Conservation (phyloP, 2,113 vertebrate genomes). For the Myiozetetes cayanensis region DNA sequence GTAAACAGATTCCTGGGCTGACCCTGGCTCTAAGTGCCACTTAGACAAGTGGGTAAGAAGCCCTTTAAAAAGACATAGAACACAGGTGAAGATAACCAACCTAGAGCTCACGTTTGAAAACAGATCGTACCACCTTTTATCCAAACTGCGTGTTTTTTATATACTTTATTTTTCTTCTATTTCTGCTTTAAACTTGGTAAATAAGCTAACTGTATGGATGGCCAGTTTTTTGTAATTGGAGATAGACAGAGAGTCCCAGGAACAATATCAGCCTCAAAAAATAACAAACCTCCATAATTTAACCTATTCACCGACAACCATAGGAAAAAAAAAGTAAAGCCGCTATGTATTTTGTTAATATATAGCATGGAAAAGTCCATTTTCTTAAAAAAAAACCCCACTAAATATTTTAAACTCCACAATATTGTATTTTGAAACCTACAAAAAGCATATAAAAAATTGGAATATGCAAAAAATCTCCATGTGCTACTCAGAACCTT, state of each 20-base stretch:
- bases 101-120: neutral
- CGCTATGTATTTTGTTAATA: neutral
- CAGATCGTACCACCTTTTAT: neutral
- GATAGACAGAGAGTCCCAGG: neutral
- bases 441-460: neutral
- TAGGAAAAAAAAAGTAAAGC: neutral
- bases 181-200: constrained; percentile 14
- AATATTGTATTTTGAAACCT: neutral
- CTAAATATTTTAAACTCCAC: neutral
- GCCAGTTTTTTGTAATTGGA: constrained; percentile 2
- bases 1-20: neutral
- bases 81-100: neutral
- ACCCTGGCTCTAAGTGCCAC: neutral
- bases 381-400: neutral
- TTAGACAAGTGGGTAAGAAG: neutral
- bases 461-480: neutral
- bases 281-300: neutral
- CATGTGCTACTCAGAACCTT: neutral
- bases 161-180: neutral
- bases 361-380: neutral
- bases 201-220: neutral
- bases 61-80: neutral
- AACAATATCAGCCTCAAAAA: constrained; percentile 22
- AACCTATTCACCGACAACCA: neutral
- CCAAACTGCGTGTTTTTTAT: neutral